Percentiles rank a stretch among this genome's conserved stretches.
Conservation (phyloP, 2,797 vertebrate species). For the Helicolenus hilgendorfi region DNA sequence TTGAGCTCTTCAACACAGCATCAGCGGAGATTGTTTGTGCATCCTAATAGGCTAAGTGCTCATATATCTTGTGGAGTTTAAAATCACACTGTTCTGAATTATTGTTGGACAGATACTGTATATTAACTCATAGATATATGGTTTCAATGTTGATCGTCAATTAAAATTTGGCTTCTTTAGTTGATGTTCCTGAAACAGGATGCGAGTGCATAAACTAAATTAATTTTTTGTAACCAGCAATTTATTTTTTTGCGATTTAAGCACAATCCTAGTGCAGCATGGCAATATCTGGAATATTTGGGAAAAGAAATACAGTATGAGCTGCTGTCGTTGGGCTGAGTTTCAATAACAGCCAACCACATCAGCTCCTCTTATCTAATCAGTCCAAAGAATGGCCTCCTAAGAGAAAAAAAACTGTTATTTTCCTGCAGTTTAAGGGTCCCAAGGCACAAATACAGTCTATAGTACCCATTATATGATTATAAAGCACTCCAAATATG, state of each 20-base stretch:
- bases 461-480: background rate
- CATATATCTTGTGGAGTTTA: background rate
- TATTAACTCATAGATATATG: background rate
- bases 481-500: background rate
- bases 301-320: background rate
- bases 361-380: background rate
- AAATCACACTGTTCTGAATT: background rate
- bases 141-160: background rate
- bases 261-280: background rate
- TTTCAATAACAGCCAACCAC: background rate
- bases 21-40: background rate
- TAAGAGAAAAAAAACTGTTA: background rate
- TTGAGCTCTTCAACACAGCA: background rate
- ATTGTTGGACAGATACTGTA: background rate
- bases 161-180: background rate
- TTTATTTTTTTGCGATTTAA: background rate
- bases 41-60: background rate
- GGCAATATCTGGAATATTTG: background rate
- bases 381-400: background rate
- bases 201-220: background rate
- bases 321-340: background rate
- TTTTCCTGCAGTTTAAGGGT: background rate
- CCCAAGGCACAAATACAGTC: background rate
- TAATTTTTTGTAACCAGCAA: background rate
- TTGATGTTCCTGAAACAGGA: background rate